Base-by-base conservation (phyloP, 2,888 invertebrate species). In the Andrena marginata region DNA sequence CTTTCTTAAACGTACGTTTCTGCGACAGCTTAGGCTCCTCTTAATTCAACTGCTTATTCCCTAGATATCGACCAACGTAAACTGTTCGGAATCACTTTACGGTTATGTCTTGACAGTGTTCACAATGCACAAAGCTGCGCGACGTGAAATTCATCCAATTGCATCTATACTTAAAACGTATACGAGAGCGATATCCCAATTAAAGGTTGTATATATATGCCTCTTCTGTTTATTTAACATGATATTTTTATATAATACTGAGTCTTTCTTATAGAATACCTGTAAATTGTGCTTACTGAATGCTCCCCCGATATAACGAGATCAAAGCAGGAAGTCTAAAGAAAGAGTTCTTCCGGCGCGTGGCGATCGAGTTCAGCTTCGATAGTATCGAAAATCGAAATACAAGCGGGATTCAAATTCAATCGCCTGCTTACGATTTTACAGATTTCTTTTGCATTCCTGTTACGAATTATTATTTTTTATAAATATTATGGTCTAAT, bases 321-420 rank as follows among this genome's bases (percentile, higher is more conserved):
- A 81, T 75, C 84, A 77, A 80, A 85, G 86, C 86, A 86, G 89
- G 87, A 89, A 87, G 85, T 85, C 80, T 71, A 85, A 91, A 92
- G 82, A 62, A 86, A 86, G 70, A 83, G 33, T 49, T 72, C 80
- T 86, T 89, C 90, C 90, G 79, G 87, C 62, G 82, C 20, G 42
- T 51, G n/a, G 49, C 7, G 13, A 7, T 26, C 51, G 69, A 75
- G 3, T 35, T 16, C 5, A n/a, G 29, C 29, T 72, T 84, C 83
- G 83, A 84, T 83, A 84, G 51, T 83, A 83, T 84, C 84, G 84
- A 82, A 82, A 72, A 26, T 82, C 84, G 82, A 82, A 78, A 69
- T 70, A 71, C 6, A 23, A 79, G 49, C 54, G 13, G 5, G 8
- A 23, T 5, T 20, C 20, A n/a, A 10, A 10, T 31, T 16, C 5